Evolutionary conservation across 2,888 invertebrate species (phyloP), one percentile per base, ranked within the genome.

Genomic region (Chrysolina oricalcia): DNA sequence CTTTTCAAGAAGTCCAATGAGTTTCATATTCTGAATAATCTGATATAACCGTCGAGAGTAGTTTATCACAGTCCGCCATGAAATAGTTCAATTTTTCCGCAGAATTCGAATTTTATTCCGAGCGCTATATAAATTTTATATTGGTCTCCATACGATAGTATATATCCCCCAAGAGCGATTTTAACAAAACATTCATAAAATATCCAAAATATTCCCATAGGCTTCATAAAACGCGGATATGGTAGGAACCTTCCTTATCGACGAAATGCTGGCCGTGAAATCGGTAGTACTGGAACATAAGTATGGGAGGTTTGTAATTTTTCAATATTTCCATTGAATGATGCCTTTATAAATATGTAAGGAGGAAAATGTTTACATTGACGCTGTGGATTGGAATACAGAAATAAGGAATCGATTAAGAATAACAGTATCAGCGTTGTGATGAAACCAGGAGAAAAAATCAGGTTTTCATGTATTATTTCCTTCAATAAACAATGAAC

Each of bases 161-260:
- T 56, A 70, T 72, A 75, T 76, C 70, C 76, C 76, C 73, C 46
- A 40, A 27, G 73, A 76, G 73, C 70, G 40, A 67, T 75, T 75
- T 76, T 48, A 75, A 75, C 77, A 77, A 77, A 77, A 78, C 78
- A 75, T 80, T 78, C 75, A 75, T 80, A 75, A 73, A 80, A 80
- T 78, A 76, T 78, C 73, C 70, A 72, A 76, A 78, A 80, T 80
- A 80, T 78, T 80, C 80, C 78, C 80, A 75, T 50, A 46, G 70
- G 80, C 65, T 74, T 72, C 77, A 80, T 80, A 77, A 78, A 80
- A 72, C 65, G 67, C 70, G 70, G 73, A 76, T 73, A 75, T 63
- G 71, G 53, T 53, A 62, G 72, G 48, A 65, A 59, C 73, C 72
- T 74, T 80, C 76, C 77, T 80, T 80, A 80, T 80, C 78, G 76